A percentile compares a stretch with the other conserved stretches of the same genome.
Conservation (phyloP, 1,140 invertebrate species). For the Sitobion miscanthi region DNA sequence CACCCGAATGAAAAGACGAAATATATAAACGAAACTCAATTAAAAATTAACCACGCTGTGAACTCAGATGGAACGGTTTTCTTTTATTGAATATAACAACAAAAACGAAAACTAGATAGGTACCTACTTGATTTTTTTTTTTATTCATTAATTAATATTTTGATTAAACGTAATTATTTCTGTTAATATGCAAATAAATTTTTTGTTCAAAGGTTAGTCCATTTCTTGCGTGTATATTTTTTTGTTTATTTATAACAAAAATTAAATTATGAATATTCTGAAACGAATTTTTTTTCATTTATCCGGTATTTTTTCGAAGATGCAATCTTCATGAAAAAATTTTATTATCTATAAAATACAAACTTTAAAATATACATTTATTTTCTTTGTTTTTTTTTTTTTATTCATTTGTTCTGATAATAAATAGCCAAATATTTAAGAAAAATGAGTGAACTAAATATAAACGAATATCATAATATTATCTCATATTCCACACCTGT, state of each 20-base stretch:
- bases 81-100: background rate
- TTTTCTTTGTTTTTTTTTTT: background rate
- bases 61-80: background rate
- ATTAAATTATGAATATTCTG: background rate
- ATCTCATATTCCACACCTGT: background rate
- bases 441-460: background rate
- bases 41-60: background rate
- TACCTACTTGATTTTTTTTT: background rate
- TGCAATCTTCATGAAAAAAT: background rate
- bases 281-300: background rate
- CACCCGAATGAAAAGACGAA: background rate
- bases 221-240: background rate
- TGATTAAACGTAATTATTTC: background rate
- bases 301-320: background rate
- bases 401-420: background rate
- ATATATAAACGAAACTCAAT: constrained; percentile 5
- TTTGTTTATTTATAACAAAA: background rate
- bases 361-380: background rate
- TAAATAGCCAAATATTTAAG: background rate
- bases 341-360: background rate
- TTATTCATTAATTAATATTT: constrained; percentile 25
- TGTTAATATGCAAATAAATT: constrained; percentile 22
- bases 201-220: background rate
- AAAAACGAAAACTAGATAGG: background rate
- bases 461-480: background rate